phyloP scores from a whole-genome alignment of 1,140 invertebrate genomes.

The Pemphigus obesinymphae region DNA sequence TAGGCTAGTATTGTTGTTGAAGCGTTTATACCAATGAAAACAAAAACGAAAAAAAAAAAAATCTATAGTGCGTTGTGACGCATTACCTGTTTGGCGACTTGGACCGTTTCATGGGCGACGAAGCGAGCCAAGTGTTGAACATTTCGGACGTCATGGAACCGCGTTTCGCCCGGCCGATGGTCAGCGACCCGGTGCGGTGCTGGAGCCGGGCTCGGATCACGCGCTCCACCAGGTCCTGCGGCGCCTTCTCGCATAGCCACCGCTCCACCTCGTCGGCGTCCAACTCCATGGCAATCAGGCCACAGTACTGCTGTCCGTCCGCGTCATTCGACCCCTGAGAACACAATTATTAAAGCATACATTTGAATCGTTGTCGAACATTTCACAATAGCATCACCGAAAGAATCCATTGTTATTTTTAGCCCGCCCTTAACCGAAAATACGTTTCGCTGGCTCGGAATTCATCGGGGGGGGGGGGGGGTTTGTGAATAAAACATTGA shows the following conservation, averaged over 20 bases:
- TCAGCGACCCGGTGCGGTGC: conserved; percentile 20
- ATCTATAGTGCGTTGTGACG: too few species aligned
- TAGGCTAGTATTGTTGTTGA: too few species aligned
- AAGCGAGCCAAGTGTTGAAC: conserved; percentile 75
- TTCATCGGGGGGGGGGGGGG: too few species aligned
- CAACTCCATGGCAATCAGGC: conserved; percentile 4
- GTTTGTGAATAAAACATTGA: too few species aligned
- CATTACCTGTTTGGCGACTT: conserved; percentile 61
- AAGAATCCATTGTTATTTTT: too few species aligned
- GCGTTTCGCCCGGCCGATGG: conserved; percentile 49
- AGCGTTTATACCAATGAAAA: too few species aligned
- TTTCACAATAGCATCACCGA: too few species aligned
- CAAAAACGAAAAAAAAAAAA: too few species aligned
- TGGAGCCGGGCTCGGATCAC: conserved; percentile 38
- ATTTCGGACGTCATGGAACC: conserved; percentile 79
- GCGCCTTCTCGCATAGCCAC: conserved; percentile 44
- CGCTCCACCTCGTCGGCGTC: conserved; percentile 46
- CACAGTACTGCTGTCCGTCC: neutral
- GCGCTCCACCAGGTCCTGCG: conserved; percentile 43
- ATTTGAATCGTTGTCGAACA: too few species aligned
- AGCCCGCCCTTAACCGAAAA: too few species aligned
- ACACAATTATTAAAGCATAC: too few species aligned
- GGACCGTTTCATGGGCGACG: conserved; percentile 58
- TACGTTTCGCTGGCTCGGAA: too few species aligned
- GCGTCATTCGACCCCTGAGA: neutral